Conservation (phyloP, 1,140 invertebrate species). For the Steinernema feltiae region DNA sequence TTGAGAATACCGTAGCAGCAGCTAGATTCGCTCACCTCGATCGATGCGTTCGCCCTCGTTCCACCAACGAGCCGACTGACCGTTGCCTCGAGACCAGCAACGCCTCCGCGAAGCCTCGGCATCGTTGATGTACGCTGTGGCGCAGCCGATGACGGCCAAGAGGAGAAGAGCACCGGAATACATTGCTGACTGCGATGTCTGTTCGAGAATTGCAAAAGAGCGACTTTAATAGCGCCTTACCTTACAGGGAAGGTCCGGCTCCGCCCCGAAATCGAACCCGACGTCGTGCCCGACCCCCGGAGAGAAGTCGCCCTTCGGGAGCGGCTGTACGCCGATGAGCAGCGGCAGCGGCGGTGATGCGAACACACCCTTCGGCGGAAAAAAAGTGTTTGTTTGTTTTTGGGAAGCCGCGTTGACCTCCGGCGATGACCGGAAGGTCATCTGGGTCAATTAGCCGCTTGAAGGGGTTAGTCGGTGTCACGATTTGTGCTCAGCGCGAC, state of each 20-base stretch:
- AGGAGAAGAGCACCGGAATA: slow-evolving; percentile 6
- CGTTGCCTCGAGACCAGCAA: slow-evolving; percentile 38
- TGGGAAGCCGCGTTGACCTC: too few relatives aligned
- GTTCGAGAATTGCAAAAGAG: slow-evolving; percentile 13
- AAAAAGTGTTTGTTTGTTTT: neutral
- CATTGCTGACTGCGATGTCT: neutral
- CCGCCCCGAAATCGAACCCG: neutral
- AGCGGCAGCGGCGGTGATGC: neutral
- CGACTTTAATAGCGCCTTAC: neutral
- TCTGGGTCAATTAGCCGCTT: neutral
- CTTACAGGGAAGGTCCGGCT: neutral
- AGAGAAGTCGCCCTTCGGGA: neutral
- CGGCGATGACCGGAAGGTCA: neutral
- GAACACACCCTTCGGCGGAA: too few relatives aligned
- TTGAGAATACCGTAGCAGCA: neutral
- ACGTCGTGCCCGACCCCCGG: neutral
- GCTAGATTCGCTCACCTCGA: slow-evolving; percentile 23
- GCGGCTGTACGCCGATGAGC: neutral
- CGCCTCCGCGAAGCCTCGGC: neutral
- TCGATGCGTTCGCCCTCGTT: slow-evolving; percentile 34
- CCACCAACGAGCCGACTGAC: slow-evolving; percentile 33
- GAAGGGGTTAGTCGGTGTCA: neutral
- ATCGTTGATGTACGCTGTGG: neutral
- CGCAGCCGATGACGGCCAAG: neutral
- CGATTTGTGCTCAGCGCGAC: neutral